Base-by-base conservation (phyloP, 1,140 invertebrate genomes). In the Pararge aegeria region DNA sequence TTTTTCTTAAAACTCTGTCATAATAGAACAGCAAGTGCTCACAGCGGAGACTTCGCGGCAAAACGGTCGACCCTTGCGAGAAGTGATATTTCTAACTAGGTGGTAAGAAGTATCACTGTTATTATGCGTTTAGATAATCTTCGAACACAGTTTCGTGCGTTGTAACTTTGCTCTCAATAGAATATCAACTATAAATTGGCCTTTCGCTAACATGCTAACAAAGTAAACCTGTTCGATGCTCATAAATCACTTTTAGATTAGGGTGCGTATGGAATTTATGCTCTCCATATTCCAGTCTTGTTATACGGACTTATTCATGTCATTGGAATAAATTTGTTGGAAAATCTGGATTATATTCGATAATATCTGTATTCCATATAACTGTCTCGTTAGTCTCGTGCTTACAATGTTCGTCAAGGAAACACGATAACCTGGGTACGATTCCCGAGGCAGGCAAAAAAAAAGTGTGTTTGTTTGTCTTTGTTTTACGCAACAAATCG, bases 191-290 rank as follows among this genome's bases (percentile, higher is more conserved):
- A 51, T 61, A 55, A 55, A 61, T 49, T 54, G 30, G 16, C 30
- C 42, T 46, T 49, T 61, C 34, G 29, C 21, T 46, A 54, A 61
- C 19, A 53, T 52, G n/a, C 21, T 19, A 51, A 49, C 30, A 44
- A 44, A 52, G 49, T 59, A 27, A 54, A 48, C 50, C 51, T 48
- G 58, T 54, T 54, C 42, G 46, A 49, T 16, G 46, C 13, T 49
- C 46, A 49, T 49, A 49, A 49, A 49, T 49, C 46, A 27, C 30
- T 13, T 38, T 44, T n/a, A 38, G 51, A 54, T 61, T 54, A 54
- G 51, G 51, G 51, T 54, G 44, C 30, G 19, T 54, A 54, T 38
- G 21, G 46, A 49, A 49, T 49, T 49, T 20, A 34, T 34, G 10
- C 30, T 34, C 30, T 34, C 30, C 30, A 34, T 34, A 34, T 34